These are phyloP conservation scores for Crenichthys baileyi DNA, from an alignment of 2,797 vertebrate species.

Conservation along the genomic window DNA sequence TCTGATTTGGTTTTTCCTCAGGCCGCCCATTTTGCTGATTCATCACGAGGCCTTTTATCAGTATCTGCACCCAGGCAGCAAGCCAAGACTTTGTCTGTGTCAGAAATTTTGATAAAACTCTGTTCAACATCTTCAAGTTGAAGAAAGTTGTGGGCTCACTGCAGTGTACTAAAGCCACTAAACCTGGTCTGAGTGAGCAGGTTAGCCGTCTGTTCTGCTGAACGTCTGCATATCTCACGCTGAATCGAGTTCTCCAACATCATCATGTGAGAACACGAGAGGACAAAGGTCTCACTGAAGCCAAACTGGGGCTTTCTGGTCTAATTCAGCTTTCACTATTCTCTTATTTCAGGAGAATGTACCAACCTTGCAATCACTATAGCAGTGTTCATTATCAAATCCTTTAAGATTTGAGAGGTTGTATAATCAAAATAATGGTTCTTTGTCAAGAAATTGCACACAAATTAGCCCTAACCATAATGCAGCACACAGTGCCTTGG, in stretches of 20 bases:
- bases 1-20: constrained; percentile 23
- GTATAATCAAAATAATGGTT: neutral
- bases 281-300: constrained; percentile 43
- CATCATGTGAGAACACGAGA: constrained; percentile 48
- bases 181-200: neutral
- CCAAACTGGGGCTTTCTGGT: neutral
- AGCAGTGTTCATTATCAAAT: neutral
- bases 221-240: constrained; percentile 14
- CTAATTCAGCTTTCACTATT: neutral
- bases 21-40: constrained; percentile 62
- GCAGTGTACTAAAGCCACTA: neutral
- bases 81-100: constrained; percentile 28
- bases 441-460: neutral
- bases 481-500: too few species aligned
- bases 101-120: neutral
- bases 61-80: constrained; percentile 47
- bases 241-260: constrained; percentile 19
- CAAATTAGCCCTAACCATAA: neutral
- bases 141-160: neutral
- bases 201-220: neutral
- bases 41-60: constrained; percentile 65
- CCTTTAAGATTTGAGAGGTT: neutral
- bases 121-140: neutral
- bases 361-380: neutral
- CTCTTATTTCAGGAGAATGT: neutral